phyloP scores from a whole-genome alignment of 2,888 invertebrate genomes.

The Hirtodrosophila cameraria region DNA sequence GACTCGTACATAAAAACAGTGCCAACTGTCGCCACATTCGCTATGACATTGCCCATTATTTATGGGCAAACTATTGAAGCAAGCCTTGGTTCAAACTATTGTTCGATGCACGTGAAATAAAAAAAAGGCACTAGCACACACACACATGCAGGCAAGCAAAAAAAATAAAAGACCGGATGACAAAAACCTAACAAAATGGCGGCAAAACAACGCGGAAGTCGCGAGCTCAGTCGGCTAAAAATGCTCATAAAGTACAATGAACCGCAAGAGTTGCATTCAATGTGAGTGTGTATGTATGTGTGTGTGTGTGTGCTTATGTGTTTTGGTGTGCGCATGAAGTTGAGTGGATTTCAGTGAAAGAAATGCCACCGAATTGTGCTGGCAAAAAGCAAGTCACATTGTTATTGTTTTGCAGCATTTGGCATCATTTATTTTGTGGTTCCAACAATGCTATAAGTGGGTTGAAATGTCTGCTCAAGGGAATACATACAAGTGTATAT shows the following conservation, averaged over 20 bases:
- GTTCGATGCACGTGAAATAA: conserved; percentile 62
- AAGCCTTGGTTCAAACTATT: conserved; percentile 55
- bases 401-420: conserved; percentile 64
- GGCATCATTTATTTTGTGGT: conserved; percentile 62
- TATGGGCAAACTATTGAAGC: conserved; percentile 74
- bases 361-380: conserved; percentile 47
- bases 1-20: background rate
- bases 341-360: conserved; percentile 68
- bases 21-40: conserved; percentile 57
- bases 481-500: conserved; percentile 10
- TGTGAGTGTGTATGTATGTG: conserved; percentile 11
- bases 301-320: conserved; percentile 7
- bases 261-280: conserved; percentile 65
- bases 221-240: conserved; percentile 51
- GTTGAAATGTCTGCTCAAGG: conserved; percentile 24
- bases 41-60: conserved; percentile 66
- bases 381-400: conserved; percentile 40
- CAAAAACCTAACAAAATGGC: conserved; percentile 70
- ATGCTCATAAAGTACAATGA: conserved; percentile 73
- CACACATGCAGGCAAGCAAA: conserved; percentile 3
- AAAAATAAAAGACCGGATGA: conserved; percentile 18
- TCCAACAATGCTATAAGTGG: conserved; percentile 50
- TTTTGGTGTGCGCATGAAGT: conserved; percentile 39
- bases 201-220: conserved; percentile 71
- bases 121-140: conserved; percentile 17